Evolutionary conservation across 2,113 vertebrate genomes (phyloP).

Genomic region (Perca schrenkii): DNA sequence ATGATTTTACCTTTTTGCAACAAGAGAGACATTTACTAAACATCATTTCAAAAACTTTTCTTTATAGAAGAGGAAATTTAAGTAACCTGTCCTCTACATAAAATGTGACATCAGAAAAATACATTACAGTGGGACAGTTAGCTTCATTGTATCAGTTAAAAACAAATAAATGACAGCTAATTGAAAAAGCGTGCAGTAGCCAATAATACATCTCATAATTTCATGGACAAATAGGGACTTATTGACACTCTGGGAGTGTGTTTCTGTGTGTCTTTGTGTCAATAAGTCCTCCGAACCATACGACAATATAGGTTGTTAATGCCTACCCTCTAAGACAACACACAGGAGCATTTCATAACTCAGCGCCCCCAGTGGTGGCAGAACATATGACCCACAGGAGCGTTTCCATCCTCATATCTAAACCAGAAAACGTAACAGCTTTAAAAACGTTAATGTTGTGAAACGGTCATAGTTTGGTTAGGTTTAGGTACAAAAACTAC

Average conservation of each 20-base stretch:
- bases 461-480: too few relatives aligned
- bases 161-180: neutral
- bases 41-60: neutral
- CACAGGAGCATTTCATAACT: too few relatives aligned
- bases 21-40: neutral
- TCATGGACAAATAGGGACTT: neutral
- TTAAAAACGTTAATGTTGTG: too few relatives aligned
- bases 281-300: too few relatives aligned
- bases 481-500: too few relatives aligned
- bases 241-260: conserved; percentile 4
- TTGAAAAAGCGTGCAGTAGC: neutral
- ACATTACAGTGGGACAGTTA: neutral
- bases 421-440: too few relatives aligned
- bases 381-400: too few relatives aligned
- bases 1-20: conserved; percentile 20
- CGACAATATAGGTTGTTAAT: too few relatives aligned
- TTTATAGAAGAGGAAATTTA: neutral
- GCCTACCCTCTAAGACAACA: too few relatives aligned
- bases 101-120: neutral
- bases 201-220: neutral
- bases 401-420: too few relatives aligned
- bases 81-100: neutral
- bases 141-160: neutral
- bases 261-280: neutral
- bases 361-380: too few relatives aligned